Evolutionary conservation across 2,888 invertebrate species (phyloP).

Genomic region (Drosophila histrio): DNA sequence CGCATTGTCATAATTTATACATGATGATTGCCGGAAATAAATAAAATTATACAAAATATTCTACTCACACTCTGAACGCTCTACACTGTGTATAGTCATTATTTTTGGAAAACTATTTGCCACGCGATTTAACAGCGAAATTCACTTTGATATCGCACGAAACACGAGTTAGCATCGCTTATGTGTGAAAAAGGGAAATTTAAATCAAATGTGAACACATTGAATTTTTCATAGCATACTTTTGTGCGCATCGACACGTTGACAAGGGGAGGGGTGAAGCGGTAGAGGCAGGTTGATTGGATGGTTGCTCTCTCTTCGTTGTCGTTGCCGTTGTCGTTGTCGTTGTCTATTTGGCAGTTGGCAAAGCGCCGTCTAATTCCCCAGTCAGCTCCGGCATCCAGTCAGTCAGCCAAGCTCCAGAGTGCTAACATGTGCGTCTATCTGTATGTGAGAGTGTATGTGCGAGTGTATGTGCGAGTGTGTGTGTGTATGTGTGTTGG

Average conservation of each 20-base stretch:
- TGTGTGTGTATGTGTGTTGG: conserved; percentile 26
- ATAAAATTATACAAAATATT: conserved; percentile 31
- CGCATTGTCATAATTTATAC: conserved; percentile 51
- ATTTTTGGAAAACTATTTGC: conserved; percentile 71
- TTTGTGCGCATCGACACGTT: conserved; percentile 35
- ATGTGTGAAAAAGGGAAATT: conserved; percentile 56
- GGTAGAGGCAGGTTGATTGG: neutral
- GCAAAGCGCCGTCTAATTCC: conserved; percentile 59
- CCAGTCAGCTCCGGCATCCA: conserved; percentile 40
- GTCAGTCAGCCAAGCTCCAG: conserved; percentile 11
- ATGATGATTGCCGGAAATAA: conserved; percentile 63
- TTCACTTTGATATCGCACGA: conserved; percentile 69
- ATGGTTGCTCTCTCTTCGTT: conserved; percentile 5
- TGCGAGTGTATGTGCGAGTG: neutral
- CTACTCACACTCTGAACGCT: conserved; percentile 2
- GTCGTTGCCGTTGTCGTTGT: neutral
- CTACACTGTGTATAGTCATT: conserved; percentile 19
- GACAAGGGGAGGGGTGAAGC: conserved; percentile 2
- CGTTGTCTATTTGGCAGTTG: conserved; percentile 66
- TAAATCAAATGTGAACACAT: conserved; percentile 72
- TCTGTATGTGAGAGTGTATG: neutral
- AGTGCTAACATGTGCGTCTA: conserved; percentile 1
- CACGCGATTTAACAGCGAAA: conserved; percentile 69
- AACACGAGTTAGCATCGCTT: conserved; percentile 33
- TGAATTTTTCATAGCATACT: conserved; percentile 69